Conservation (phyloP, 35 echinoderm and acorn worm species). For the Nesometra sesokonis region DNA sequence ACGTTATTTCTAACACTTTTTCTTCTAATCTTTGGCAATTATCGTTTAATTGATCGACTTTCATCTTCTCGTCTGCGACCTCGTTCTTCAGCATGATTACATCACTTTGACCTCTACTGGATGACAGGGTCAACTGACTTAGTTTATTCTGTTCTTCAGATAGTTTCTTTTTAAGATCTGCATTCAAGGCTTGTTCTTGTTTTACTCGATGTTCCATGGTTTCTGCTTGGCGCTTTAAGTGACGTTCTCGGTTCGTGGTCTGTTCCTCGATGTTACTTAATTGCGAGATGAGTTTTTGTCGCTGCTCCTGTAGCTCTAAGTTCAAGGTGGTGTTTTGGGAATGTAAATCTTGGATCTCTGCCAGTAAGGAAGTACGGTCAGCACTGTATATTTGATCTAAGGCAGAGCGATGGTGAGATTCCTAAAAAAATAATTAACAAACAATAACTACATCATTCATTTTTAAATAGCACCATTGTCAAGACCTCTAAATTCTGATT, state of each 20-base stretch:
- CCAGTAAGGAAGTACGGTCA: conserved; percentile 71
- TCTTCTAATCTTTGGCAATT: conserved; percentile 48
- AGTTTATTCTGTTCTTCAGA: conserved; percentile 67
- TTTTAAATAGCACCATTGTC: too few relatives aligned
- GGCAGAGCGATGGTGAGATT: conserved; percentile 76
- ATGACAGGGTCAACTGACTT: conserved; percentile 39
- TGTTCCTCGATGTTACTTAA: conserved; percentile 77
- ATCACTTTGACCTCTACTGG: conserved; percentile 39
- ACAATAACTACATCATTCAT: too few relatives aligned
- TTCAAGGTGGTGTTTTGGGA: conserved; percentile 29
- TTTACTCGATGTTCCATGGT: conserved; percentile 89
- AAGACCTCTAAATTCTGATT: too few relatives aligned
- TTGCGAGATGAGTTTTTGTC: conserved; percentile 64
- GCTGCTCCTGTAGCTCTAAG: conserved; percentile 53
- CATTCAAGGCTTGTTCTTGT: conserved; percentile 68
- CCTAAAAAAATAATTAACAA: too few relatives aligned
- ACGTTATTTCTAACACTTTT: conserved; percentile 63
- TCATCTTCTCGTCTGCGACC: conserved; percentile 51
- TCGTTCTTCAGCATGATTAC: conserved; percentile 58
- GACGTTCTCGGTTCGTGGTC: conserved; percentile 62
- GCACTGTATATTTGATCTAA: conserved; percentile 87
- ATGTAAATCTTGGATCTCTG: conserved; percentile 51
- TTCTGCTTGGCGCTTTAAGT: conserved; percentile 85
- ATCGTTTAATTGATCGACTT: conserved; percentile 40
- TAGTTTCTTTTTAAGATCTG: conserved; percentile 72